A percentile compares a stretch with the other conserved stretches of the same genome.
These are phyloP conservation scores for Nymphalis polychloros DNA, from an alignment of 2,888 invertebrate genomes.

Conservation along the genomic window DNA sequence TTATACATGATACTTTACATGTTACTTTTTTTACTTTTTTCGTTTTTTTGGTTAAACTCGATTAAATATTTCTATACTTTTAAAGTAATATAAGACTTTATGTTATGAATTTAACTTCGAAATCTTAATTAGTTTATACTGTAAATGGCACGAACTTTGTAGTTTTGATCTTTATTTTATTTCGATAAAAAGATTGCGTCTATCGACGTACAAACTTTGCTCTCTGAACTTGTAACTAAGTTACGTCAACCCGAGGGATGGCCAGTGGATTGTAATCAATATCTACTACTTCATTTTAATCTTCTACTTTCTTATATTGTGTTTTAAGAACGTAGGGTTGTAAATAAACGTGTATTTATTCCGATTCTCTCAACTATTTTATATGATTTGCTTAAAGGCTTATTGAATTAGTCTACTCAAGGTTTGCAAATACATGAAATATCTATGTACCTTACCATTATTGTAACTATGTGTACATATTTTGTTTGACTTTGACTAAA, in stretches of 20 bases:
- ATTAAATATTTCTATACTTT: too few species aligned
- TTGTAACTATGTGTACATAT: neutral
- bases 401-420: neutral
- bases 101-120: neutral
- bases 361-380: too few species aligned
- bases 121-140: constrained; percentile 9
- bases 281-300: constrained; percentile 54
- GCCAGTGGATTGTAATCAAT: constrained; percentile 61
- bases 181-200: constrained; percentile 58
- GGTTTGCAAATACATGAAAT: neutral
- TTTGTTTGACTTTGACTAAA: neutral
- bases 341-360: too few species aligned
- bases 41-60: too few species aligned
- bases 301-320: constrained; percentile 30
- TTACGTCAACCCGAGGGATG: constrained; percentile 65
- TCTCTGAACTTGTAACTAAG: constrained; percentile 74
- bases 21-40: too few species aligned
- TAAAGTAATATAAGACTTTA: too few species aligned
- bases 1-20: neutral
- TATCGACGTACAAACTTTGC: constrained; percentile 67
- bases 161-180: constrained; percentile 30
- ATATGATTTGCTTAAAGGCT: too few species aligned
- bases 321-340: neutral
- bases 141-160: constrained; percentile 29
- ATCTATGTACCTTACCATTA: neutral